Evolutionary conservation across 2,888 invertebrate genomes (phyloP).

Genomic region (Spodoptera picta): DNA sequence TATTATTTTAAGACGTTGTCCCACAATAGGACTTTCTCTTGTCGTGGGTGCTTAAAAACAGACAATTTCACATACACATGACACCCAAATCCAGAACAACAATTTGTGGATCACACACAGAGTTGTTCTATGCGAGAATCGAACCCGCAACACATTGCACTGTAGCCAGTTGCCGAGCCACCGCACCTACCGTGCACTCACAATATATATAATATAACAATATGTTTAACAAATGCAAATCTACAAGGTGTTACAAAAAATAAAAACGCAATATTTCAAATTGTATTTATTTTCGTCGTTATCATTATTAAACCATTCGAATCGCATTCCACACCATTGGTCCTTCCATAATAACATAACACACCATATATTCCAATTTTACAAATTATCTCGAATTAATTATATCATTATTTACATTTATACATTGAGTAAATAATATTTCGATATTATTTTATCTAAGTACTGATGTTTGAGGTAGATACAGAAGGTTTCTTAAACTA

Average conservation of each 20-base stretch:
- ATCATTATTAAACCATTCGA: conserved; percentile 57
- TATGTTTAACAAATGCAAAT: no score
- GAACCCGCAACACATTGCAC: no score
- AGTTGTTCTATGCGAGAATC: no score
- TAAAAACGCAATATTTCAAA: conserved; percentile 66
- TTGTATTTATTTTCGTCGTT: conserved; percentile 64
- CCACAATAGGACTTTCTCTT: no score
- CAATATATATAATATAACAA: no score
- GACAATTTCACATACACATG: no score
- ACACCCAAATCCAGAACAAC: no score
- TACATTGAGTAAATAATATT: conserved; percentile 57
- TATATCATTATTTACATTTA: conserved; percentile 63
- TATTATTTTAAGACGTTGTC: no score
- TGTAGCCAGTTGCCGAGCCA: no score
- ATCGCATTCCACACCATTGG: conserved; percentile 73
- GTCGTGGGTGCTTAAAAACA: no score
- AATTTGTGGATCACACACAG: no score
- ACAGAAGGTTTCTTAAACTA: background rate
- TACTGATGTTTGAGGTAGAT: conserved; percentile 26
- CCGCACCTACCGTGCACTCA: no score
- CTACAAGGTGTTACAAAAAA: conserved; percentile 30
- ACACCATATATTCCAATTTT: conserved; percentile 52
- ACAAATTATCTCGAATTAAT: conserved; percentile 54
- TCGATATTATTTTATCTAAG: conserved; percentile 44
- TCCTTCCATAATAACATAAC: conserved; percentile 70